phyloP scores from a whole-genome alignment of 2,797 vertebrate species.

The Esox lucius region DNA sequence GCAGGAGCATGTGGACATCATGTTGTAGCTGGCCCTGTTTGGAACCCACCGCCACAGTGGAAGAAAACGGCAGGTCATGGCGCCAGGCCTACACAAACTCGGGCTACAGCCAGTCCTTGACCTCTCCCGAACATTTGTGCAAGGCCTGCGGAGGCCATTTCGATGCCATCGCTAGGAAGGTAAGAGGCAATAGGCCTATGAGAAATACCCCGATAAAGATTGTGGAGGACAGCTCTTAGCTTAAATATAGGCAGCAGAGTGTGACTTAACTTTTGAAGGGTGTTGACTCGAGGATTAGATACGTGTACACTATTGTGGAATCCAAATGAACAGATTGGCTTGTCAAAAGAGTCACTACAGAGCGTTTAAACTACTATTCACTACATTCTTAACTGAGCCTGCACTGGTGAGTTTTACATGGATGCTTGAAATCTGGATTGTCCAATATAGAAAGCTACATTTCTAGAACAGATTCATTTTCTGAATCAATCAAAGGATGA shows the following conservation, averaged over 20 bases:
- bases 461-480: not conserved
- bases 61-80: conserved; percentile 61
- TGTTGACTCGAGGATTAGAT: not conserved
- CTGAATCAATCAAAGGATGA: not conserved
- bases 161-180: conserved; percentile 67
- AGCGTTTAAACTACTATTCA: not conserved
- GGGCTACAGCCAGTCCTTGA: conserved; percentile 78
- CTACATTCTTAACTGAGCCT: not conserved
- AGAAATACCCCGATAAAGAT: not conserved
- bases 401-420: not conserved
- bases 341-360: not conserved
- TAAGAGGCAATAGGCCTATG: conserved; percentile 36
- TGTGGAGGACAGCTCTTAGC: conserved; percentile 1
- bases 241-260: not conserved
- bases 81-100: conserved; percentile 81
- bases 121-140: conserved; percentile 75
- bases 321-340: not conserved
- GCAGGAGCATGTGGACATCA: conserved; percentile 74
- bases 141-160: conserved; percentile 77
- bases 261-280: not conserved
- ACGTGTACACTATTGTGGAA: not conserved
- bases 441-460: not conserved
- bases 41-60: conserved; percentile 80
- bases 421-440: not conserved
- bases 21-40: conserved; percentile 84